Evolutionary conservation across 1,140 invertebrate species (phyloP).

Genomic region (Heliconius eleuchia): DNA sequence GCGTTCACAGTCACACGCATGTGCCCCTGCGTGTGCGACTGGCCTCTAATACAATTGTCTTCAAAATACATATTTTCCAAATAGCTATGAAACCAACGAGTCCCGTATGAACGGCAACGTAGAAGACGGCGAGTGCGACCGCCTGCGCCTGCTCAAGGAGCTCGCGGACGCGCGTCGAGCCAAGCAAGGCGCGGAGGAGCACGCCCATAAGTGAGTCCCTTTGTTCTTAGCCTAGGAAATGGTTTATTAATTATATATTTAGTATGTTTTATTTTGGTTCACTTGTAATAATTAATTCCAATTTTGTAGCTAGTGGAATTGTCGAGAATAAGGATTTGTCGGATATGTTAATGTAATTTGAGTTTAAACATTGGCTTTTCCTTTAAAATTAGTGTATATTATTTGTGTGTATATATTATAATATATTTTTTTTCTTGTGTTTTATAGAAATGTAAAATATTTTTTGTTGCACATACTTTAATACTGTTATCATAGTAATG

Average conservation of each 20-base stretch:
- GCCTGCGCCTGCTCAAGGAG: constrained; percentile 68
- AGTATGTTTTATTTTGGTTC: too few relatives aligned
- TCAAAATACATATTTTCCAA: neutral
- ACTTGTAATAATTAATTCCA: too few relatives aligned
- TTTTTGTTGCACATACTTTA: neutral
- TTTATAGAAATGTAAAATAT: neutral
- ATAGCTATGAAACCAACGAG: constrained; percentile 45
- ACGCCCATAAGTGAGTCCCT: constrained; percentile 69
- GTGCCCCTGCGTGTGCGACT: too few relatives aligned
- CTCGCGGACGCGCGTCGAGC: constrained; percentile 66
- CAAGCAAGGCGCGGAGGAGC: constrained; percentile 69
- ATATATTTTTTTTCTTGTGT: neutral
- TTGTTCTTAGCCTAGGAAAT: constrained; percentile 1
- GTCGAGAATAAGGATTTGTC: too few relatives aligned
- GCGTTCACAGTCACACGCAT: too few relatives aligned
- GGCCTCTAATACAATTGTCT: too few relatives aligned
- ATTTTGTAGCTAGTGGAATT: too few relatives aligned
- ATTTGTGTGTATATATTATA: neutral
- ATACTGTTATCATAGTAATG: neutral
- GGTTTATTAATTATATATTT: neutral
- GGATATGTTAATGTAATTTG: neutral
- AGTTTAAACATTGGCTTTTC: neutral
- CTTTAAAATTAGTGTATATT: neutral
- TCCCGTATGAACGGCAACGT: constrained; percentile 60
- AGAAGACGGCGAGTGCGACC: constrained; percentile 66